Base-by-base conservation (phyloP, 2,888 invertebrate genomes). In the Apodemia mormo region DNA sequence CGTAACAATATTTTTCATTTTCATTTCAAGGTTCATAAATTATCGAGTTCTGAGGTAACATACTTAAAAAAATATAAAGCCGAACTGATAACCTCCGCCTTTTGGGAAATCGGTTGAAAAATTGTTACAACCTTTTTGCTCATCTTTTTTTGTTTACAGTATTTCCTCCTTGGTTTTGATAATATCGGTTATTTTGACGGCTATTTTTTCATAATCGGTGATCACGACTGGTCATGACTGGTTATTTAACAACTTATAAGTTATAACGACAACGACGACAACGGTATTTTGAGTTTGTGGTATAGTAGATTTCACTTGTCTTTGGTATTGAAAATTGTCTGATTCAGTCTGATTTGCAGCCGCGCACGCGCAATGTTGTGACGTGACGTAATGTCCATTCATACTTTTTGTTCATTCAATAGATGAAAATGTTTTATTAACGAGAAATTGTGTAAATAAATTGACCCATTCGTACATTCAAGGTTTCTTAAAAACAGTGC, bases 331-430 rank as follows among this genome's bases (percentile, higher is more conserved):
- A 71, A 73, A 74, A 74, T 74, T 78, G 75, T 71, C 71, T 73
- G 76, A 77, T 77, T 74, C 81, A 82, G 75, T 71, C 71, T 73
- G 76, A 77, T 77, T 74, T 82, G 82, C 82, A 80, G 81, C 80
- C 88, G 90, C 89, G 89, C 90, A 90, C 84, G 89, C 90, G 90
- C 91, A 85, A 85, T 84, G 84, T 86, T 83, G 86, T 86, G 86
- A 87, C 86, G 90, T 92, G 92, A 93, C 92, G 93, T 93, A 92
- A 92, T 91, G 85, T 85, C 87, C 93, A 93, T 93, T 93, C 93
- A 93, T 93, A 87, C 86, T 90, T 93, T 91, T 90, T 90, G 86
- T 90, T 92, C 92, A 91, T 90, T 92, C 85, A 89, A 84, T 80
- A 81, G 83, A 85, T 84, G 64, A 83, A 83, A 86, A 85, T 85